Evolutionary conservation across 2,113 vertebrate species (phyloP).

Genomic region (Peromyscus leucopus): DNA sequence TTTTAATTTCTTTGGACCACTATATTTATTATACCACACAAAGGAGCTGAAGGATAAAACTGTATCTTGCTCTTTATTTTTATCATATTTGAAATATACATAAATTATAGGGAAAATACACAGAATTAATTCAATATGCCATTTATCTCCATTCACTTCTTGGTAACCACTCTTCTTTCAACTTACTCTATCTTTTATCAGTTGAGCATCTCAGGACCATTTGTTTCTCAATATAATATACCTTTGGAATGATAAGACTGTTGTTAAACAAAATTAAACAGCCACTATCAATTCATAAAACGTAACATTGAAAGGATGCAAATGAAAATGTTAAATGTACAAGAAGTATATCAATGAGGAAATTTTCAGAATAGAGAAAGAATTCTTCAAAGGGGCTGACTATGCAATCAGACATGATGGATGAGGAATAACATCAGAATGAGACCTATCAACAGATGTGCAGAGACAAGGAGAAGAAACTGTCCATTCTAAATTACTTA

Average conservation of each 20-base stretch:
- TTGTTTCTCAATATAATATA: not conserved
- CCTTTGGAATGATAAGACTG: not conserved
- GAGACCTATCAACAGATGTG: rapidly evolving
- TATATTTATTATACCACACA: not conserved
- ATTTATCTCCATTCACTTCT: not conserved
- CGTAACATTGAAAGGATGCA: no score
- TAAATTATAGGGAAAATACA: not conserved
- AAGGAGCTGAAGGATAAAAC: not conserved
- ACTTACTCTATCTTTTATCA: not conserved
- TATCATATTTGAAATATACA: not conserved
- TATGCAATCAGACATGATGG: rapidly evolving
- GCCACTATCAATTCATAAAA: not conserved
- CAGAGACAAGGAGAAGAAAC: not conserved
- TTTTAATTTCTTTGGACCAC: not conserved
- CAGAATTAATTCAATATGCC: not conserved
- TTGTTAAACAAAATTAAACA: not conserved
- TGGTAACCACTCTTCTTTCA: not conserved
- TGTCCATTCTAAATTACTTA: rapidly evolving
- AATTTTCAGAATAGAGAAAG: not conserved
- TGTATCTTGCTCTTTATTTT: not conserved
- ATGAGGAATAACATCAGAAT: not conserved
- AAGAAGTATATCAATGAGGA: not conserved
- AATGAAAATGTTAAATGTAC: not conserved
- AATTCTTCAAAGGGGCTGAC: not conserved
- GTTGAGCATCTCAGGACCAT: not conserved